These are phyloP conservation scores for Camponotus pennsylvanicus DNA, from an alignment of 1,140 invertebrate genomes.

Conservation along the genomic window DNA sequence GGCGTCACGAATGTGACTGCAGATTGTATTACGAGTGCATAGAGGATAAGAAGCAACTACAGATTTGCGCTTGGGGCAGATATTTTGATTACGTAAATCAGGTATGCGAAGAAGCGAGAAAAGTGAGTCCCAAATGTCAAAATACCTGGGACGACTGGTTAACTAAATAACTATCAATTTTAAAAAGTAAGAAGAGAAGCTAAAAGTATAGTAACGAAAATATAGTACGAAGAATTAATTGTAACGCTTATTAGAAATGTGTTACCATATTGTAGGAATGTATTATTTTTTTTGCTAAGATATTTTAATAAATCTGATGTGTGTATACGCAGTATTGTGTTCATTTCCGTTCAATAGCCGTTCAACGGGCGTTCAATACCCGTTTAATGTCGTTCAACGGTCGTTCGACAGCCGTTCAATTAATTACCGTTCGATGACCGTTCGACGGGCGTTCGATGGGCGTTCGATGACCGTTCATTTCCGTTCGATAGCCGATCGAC, in stretches of 20 bases:
- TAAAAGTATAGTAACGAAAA: not conserved
- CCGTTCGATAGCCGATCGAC: too few species aligned
- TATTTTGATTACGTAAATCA: not conserved
- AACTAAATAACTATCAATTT: not conserved
- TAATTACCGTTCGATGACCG: too few species aligned
- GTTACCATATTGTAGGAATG: not conserved
- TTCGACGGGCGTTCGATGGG: too few species aligned
- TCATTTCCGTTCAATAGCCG: too few species aligned
- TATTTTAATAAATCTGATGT: slow-evolving; percentile 36
- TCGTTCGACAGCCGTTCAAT: too few species aligned
- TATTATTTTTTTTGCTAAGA: slow-evolving; percentile 22
- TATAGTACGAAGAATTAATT: not conserved
- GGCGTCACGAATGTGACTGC: not conserved
- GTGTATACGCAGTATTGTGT: too few species aligned
- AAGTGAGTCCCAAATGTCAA: not conserved
- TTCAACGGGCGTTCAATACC: too few species aligned
- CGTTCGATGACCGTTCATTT: too few species aligned
- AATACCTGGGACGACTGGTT: not conserved
- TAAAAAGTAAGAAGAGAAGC: not conserved
- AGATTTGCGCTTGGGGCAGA: not conserved
- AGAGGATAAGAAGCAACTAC: not conserved
- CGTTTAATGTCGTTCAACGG: too few species aligned
- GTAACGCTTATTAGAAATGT: slow-evolving; percentile 11
- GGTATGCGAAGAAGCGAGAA: not conserved
- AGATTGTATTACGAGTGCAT: slow-evolving; percentile 9